Conservation (phyloP, 2,888 invertebrate species). For the Lysandra coridon region DNA sequence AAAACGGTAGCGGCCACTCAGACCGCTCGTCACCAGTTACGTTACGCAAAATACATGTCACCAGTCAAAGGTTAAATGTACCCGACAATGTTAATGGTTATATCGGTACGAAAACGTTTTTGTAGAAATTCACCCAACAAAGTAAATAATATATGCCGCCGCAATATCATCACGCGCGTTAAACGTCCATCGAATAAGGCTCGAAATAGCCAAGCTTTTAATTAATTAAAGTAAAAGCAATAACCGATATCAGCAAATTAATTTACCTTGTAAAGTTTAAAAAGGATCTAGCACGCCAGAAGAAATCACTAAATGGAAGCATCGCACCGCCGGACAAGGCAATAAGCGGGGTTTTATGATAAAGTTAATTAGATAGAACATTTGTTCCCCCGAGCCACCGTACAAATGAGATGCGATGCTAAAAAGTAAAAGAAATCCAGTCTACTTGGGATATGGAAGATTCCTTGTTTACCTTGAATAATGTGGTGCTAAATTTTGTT, state of each 20-base stretch:
- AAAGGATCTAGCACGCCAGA: conserved; percentile 22
- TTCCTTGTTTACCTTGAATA: conserved; percentile 10
- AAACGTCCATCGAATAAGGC: neutral
- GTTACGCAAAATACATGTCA: too few relatives aligned
- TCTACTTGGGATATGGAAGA: conserved; percentile 34
- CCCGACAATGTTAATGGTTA: neutral
- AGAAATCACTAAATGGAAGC: conserved; percentile 42
- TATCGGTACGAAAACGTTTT: neutral
- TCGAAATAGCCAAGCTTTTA: neutral
- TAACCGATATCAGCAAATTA: neutral
- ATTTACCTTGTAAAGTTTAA: conserved; percentile 25
- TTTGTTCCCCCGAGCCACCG: conserved; percentile 71
- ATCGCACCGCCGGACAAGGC: conserved; percentile 60
- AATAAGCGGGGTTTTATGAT: conserved; percentile 74
- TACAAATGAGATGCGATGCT: conserved; percentile 63
- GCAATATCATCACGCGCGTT: neutral
- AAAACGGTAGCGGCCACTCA: too few relatives aligned
- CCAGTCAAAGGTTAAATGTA: neutral
- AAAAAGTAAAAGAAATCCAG: conserved; percentile 54
- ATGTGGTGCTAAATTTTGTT: neutral
- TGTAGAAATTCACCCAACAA: neutral
- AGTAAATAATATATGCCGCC: neutral
- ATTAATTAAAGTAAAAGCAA: conserved; percentile 8
- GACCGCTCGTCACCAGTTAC: too few relatives aligned
- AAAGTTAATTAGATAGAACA: conserved; percentile 77